These are phyloP conservation scores for Lepus oiostolus DNA, from an alignment of 2,797 vertebrate species.

Conservation along the genomic window DNA sequence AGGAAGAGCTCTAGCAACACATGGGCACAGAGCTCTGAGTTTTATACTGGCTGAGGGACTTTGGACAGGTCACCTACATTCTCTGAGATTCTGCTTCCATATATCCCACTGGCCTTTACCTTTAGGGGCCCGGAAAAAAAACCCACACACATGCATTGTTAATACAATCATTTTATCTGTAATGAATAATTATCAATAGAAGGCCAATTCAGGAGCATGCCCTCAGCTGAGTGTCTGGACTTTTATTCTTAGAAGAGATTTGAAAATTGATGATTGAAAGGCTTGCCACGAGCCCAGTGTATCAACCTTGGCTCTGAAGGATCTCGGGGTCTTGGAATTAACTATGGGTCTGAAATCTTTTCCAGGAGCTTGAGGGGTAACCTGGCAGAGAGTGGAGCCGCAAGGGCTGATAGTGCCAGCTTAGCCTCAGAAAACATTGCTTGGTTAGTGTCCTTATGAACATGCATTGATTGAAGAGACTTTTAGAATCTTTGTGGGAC, in stretches of 20 bases:
- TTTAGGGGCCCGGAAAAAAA: not conserved
- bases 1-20: not conserved
- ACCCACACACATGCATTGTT: not conserved
- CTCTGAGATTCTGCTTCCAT: not conserved
- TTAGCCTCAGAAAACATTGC: not conserved
- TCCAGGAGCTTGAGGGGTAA: not conserved
- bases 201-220: not conserved
- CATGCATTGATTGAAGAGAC: not conserved
- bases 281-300: not conserved
- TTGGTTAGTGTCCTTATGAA: not conserved
- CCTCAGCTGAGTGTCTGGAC: not conserved
- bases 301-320: not conserved
- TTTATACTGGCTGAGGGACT: not conserved
- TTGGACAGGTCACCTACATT: not conserved
- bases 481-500: not conserved
- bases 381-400: not conserved
- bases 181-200: constrained; percentile 32
- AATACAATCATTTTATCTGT: not conserved
- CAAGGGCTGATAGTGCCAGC: too few species aligned
- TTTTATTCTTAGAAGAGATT: not conserved
- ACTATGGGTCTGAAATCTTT: not conserved
- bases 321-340: not conserved
- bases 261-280: not conserved
- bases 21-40: not conserved
- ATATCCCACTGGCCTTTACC: not conserved